Conservation (phyloP, 2,797 vertebrate species). For the Urosaurus nigricauda region DNA sequence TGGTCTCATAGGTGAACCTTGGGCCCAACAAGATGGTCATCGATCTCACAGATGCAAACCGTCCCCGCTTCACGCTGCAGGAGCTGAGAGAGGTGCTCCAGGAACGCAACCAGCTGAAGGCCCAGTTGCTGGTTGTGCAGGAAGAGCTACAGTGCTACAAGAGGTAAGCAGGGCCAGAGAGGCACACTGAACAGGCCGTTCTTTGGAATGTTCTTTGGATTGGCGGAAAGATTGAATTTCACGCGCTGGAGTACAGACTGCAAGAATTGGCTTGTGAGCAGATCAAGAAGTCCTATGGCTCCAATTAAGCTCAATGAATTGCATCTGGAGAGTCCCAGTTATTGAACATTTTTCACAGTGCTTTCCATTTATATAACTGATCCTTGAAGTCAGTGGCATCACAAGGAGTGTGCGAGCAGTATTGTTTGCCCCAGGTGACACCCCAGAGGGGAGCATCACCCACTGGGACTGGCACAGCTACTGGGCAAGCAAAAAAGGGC, state of each 20-base stretch:
- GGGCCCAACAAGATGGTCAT: constrained; percentile 91
- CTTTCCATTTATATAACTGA: not conserved
- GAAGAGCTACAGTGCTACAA: constrained; percentile 95
- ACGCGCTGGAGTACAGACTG: not conserved
- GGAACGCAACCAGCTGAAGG: constrained; percentile 94
- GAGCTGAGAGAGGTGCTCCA: constrained; percentile 96
- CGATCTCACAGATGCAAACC: constrained; percentile 92
- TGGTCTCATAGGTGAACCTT: constrained; percentile 76
- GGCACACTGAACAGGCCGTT: not conserved
- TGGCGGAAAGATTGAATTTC: fast-evolving
- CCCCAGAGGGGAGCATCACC: too few species aligned
- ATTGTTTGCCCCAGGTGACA: too few species aligned
- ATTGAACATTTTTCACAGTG: not conserved
- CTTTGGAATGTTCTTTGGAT: too few species aligned
- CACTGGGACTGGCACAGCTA: too few species aligned
- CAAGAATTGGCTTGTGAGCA: not conserved
- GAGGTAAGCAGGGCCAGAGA: constrained; percentile 78
- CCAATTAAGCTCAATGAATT: not conserved
- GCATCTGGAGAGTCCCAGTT: not conserved
- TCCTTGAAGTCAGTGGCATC: too few species aligned
- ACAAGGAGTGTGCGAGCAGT: too few species aligned
- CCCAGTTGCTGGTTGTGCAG: constrained; percentile 90
- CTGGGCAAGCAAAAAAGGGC: too few species aligned
- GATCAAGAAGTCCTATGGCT: not conserved
- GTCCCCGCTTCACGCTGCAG: constrained; percentile 96